A percentile compares a stretch with the other conserved stretches of the same genome.
phyloP scores from a whole-genome alignment of 1,140 invertebrate genomes.

The Zeugodacus cucurbitae region DNA sequence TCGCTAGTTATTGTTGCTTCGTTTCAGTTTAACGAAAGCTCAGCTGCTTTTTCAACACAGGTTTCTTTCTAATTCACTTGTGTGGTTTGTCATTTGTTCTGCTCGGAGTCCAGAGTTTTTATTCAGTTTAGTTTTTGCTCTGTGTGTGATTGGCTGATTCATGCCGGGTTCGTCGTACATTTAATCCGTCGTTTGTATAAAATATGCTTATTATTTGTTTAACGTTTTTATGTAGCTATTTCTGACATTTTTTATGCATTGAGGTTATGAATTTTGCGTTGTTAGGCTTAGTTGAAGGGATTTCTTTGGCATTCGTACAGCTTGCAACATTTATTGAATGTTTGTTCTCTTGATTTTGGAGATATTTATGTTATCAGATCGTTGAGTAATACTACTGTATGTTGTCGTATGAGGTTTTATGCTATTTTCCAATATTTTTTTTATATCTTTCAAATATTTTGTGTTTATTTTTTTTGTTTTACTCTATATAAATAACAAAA shows the following conservation, averaged over 20 bases:
- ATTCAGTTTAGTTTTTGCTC: neutral
- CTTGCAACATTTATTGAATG: neutral
- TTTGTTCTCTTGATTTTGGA: neutral
- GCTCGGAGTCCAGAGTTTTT: neutral
- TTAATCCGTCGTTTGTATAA: constrained; percentile 10
- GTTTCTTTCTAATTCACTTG: neutral
- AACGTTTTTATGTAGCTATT: neutral
- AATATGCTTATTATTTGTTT: neutral
- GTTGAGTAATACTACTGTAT: too few relatives aligned
- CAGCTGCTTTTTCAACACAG: neutral
- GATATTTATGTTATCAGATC: neutral
- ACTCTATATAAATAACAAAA: too few relatives aligned
- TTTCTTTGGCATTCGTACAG: neutral
- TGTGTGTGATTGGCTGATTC: neutral
- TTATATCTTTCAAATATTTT: neutral
- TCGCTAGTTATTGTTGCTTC: neutral
- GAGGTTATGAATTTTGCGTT: neutral
- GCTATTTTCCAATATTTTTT: neutral
- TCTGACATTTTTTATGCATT: neutral
- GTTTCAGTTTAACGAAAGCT: neutral
- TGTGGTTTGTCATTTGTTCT: constrained; percentile 30
- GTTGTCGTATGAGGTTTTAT: too few relatives aligned
- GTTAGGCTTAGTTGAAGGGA: neutral
- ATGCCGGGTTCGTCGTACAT: neutral
- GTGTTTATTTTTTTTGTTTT: neutral